Evolutionary conservation across 2,113 vertebrate species (phyloP).

Genomic region (Dromaius novaehollandiae): DNA sequence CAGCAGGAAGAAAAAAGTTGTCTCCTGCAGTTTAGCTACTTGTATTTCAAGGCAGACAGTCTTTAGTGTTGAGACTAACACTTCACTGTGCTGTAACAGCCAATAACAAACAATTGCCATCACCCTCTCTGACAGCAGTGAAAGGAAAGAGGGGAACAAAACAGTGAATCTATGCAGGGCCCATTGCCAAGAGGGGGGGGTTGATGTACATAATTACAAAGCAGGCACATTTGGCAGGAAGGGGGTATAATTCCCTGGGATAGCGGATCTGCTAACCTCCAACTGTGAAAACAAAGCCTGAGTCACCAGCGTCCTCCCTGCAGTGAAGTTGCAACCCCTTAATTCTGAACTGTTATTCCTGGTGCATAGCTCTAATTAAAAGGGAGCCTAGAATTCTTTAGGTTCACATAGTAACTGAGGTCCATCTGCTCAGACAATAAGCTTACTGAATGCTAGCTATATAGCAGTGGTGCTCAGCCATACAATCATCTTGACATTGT

Average conservation of each 20-base stretch:
- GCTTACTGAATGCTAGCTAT: background rate
- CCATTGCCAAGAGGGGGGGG: slow-evolving; percentile 16
- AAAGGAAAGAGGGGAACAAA: slow-evolving; percentile 40
- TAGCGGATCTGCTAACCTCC: slow-evolving; percentile 29
- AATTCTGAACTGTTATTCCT: slow-evolving; percentile 36
- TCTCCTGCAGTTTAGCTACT: slow-evolving; percentile 49
- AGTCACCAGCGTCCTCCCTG: background rate
- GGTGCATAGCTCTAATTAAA: slow-evolving; percentile 33
- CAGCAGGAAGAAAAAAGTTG: slow-evolving; percentile 40
- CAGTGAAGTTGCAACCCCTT: background rate
- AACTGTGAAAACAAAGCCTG: slow-evolving; percentile 38
- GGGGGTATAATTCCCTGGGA: slow-evolving; percentile 42
- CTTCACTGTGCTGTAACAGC: background rate
- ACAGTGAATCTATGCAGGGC: slow-evolving; percentile 50
- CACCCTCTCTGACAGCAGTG: slow-evolving; percentile 41
- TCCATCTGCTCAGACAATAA: background rate
- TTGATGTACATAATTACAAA: slow-evolving; percentile 40
- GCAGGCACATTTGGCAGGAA: slow-evolving; percentile 38
- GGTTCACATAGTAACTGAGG: background rate
- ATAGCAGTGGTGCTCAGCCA: background rate
- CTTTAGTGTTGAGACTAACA: background rate
- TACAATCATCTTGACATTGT: background rate
- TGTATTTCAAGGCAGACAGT: slow-evolving; percentile 48
- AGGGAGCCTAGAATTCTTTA: background rate
- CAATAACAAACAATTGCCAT: slow-evolving; percentile 44